Evolutionary conservation across 2,797 vertebrate species (phyloP).

Genomic region (Buceros bicornis): DNA sequence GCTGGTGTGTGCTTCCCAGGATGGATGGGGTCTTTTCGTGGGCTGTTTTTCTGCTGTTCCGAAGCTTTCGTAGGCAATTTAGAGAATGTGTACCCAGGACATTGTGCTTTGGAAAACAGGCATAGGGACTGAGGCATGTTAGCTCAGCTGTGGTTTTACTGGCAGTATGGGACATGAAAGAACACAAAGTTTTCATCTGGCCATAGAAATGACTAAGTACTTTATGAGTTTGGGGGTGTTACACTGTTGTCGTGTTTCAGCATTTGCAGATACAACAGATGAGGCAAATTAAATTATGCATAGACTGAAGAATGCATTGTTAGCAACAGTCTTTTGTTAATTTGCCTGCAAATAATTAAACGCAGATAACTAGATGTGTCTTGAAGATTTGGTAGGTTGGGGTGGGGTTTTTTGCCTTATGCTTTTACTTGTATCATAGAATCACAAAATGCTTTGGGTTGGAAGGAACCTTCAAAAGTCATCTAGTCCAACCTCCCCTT

Average conservation of each 20-base stretch:
- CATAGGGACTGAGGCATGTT: not conserved
- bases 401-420: not conserved
- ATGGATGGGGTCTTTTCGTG: not conserved
- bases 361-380: not conserved
- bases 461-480: no score
- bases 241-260: not conserved
- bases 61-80: not conserved
- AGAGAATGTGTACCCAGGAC: conserved; percentile 15
- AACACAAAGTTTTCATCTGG: conserved; percentile 39
- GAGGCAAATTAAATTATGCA: conserved; percentile 42
- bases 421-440: not conserved
- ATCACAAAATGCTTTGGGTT: not conserved
- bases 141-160: conserved; percentile 46
- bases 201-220: conserved; percentile 5
- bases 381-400: not conserved
- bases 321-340: not conserved
- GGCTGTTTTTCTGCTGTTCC: not conserved
- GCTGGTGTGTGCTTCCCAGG: not conserved
- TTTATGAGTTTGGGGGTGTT: not conserved
- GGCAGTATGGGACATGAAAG: not conserved
- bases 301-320: not conserved
- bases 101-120: not conserved
- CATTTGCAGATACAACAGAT: conserved; percentile 27
- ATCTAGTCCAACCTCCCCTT: no score
- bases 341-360: not conserved